Percentiles rank a stretch among this genome's conserved stretches.
phyloP scores from a whole-genome alignment of 2,797 vertebrate genomes.

The Diceros bicornis region DNA sequence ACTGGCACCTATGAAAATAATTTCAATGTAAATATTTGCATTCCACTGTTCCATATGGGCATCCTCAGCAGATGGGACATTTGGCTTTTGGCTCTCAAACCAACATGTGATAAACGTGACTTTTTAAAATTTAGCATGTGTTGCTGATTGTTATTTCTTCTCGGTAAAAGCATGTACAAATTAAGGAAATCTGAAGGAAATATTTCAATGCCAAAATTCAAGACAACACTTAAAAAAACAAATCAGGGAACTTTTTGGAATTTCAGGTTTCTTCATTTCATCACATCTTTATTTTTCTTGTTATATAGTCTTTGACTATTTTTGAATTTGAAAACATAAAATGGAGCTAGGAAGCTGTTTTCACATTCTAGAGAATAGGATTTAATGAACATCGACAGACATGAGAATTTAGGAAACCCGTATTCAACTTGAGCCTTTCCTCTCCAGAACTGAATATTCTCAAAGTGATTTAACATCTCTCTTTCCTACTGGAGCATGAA shows the following conservation, averaged over 20 bases:
- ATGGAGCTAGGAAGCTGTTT: background rate
- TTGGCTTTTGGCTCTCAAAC: constrained; percentile 79
- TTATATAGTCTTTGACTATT: background rate
- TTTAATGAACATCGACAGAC: background rate
- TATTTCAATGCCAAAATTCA: constrained; percentile 52
- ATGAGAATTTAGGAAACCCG: background rate
- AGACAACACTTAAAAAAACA: constrained; percentile 59
- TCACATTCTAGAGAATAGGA: background rate
- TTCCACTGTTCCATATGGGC: constrained; percentile 60
- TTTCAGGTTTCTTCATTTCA: background rate
- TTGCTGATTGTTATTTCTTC: constrained; percentile 62
- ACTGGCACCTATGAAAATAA: constrained; percentile 72
- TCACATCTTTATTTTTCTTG: background rate
- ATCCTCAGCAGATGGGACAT: background rate
- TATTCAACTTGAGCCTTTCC: background rate
- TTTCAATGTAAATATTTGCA: constrained; percentile 83
- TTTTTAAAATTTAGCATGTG: constrained; percentile 48
- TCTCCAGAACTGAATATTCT: background rate
- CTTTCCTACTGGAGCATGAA: background rate
- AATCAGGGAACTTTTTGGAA: background rate
- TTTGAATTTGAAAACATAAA: constrained; percentile 7
- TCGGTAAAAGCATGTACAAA: constrained; percentile 23
- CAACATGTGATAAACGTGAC: constrained; percentile 32
- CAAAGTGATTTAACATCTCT: background rate
- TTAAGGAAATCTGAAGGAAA: constrained; percentile 46